Conservation (phyloP, 64 coral and sea anemone genomes). For the Hydrozoanthus tunicans region DNA sequence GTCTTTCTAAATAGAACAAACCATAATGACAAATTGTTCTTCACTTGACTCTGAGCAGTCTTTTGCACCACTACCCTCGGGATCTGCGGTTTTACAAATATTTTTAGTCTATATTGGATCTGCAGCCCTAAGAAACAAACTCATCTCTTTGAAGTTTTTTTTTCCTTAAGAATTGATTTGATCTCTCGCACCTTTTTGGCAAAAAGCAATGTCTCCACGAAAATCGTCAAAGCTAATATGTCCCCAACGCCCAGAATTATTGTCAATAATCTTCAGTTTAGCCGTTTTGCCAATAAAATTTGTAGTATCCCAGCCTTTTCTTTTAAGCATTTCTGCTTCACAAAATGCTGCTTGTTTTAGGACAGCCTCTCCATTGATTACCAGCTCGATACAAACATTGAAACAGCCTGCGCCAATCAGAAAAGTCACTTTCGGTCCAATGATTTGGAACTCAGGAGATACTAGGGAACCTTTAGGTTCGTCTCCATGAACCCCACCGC, state of each 20-base stretch:
- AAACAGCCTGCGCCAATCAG: slow-evolving; percentile 16
- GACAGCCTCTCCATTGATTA: slow-evolving; percentile 16
- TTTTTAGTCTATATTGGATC: no score
- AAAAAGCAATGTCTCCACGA: slow-evolving; percentile 24
- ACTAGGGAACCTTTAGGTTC: neutral
- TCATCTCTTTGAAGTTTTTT: no score
- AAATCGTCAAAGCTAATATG: slow-evolving; percentile 38
- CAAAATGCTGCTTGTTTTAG: neutral
- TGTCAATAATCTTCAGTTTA: neutral
- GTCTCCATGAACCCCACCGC: neutral
- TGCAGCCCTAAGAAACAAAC: no score
- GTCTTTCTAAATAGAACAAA: no score
- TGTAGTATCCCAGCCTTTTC: slow-evolving; percentile 18
- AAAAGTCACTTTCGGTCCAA: slow-evolving; percentile 6
- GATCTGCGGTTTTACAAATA: no score
- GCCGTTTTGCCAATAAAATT: slow-evolving; percentile 31
- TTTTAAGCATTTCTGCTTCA: neutral
- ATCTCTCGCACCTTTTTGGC: neutral
- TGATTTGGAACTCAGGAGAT: slow-evolving; percentile 37
- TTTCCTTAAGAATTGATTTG: no score
- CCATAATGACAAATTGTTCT: no score
- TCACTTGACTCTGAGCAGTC: no score
- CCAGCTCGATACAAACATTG: neutral
- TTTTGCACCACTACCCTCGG: no score
- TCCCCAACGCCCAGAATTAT: neutral